Evolutionary conservation across 2,113 vertebrate genomes (phyloP).

Genomic region (Brachionichthys hirsutus): DNA sequence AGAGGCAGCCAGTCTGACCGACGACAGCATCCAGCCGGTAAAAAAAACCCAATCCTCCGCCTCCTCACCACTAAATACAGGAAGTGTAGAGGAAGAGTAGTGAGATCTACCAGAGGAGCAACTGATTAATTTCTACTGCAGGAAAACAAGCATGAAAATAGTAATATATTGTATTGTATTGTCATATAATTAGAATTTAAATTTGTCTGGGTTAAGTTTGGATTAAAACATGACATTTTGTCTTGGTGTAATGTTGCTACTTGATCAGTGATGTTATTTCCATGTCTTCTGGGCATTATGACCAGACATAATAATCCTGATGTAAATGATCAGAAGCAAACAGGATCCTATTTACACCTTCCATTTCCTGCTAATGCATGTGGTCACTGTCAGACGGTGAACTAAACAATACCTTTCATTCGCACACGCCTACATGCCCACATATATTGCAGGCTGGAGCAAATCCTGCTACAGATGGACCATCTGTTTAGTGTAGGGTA

Average conservation of each 20-base stretch:
- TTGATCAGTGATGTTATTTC: not conserved
- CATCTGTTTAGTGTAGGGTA: too few species aligned
- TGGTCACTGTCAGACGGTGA: too few species aligned
- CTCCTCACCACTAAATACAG: not conserved
- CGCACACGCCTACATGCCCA: too few species aligned
- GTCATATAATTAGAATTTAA: too few species aligned
- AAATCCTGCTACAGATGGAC: too few species aligned
- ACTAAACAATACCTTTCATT: too few species aligned
- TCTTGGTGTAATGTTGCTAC: not conserved
- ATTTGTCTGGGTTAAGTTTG: too few species aligned
- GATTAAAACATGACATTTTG: not conserved
- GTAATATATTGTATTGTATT: too few species aligned
- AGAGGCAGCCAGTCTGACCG: conserved; percentile 1
- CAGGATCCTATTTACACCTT: not conserved
- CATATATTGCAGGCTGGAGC: too few species aligned
- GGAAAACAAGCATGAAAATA: not conserved
- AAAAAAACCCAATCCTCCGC: not conserved
- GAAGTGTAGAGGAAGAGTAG: not conserved
- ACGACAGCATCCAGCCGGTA: not conserved
- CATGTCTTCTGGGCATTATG: not conserved
- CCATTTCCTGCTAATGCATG: too few species aligned
- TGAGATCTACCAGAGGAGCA: not conserved
- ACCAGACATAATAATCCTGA: not conserved
- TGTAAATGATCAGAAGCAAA: not conserved
- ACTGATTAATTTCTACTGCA: not conserved